A percentile compares a stretch with the other conserved stretches of the same genome.
Evolutionary conservation across 2,113 vertebrate species (phyloP).

Genomic region (Dendropsophus ebraccatus): DNA sequence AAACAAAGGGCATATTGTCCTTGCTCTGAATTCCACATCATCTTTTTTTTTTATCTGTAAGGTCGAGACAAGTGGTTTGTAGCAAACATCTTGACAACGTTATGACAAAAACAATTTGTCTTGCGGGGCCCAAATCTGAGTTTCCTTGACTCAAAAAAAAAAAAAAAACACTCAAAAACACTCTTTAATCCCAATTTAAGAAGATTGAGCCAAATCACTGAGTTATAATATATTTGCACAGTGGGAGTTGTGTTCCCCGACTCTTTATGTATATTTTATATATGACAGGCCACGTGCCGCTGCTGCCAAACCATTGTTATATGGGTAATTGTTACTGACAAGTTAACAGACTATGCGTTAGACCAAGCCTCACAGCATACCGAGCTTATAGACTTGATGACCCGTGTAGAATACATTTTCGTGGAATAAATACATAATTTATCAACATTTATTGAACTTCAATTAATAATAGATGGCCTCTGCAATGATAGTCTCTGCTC

Average conservation of each 20-base stretch:
- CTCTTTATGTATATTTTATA: neutral
- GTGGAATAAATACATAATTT: conserved; percentile 56
- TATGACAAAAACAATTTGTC: too few species aligned
- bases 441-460: conserved; percentile 57
- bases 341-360: conserved; percentile 11
- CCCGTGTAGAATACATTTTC: conserved; percentile 38
- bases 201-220: neutral
- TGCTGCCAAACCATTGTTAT: conserved; percentile 1
- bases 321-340: conserved; percentile 13
- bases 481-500: conserved; percentile 40
- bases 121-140: too few species aligned
- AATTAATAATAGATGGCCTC: conserved; percentile 51
- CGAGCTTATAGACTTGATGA: conserved; percentile 11
- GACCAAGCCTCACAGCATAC: neutral
- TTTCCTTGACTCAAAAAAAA: too few species aligned
- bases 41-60: neutral
- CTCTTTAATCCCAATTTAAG: too few species aligned
- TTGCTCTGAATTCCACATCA: neutral
- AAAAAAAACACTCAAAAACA: too few species aligned
- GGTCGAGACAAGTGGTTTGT: neutral
- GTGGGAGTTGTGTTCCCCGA: neutral
- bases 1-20: neutral
- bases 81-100: neutral
- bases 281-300: neutral
- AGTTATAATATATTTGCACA: neutral